Base-by-base conservation (phyloP, 2,888 invertebrate species). In the Tiliacea aurago region DNA sequence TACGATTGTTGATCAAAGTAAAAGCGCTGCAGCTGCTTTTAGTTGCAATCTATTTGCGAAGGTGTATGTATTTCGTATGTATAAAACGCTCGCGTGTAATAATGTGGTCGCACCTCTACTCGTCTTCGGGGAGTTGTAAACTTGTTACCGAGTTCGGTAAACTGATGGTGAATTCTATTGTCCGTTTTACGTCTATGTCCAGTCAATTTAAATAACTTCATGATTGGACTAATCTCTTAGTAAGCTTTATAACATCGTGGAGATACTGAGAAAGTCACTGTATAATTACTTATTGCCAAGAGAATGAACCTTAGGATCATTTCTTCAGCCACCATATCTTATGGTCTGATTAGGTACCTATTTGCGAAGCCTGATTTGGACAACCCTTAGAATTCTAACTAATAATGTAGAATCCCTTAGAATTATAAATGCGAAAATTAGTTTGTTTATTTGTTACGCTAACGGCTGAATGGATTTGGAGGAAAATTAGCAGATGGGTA, bases 131-230 rank as follows among this genome's bases (percentile, higher is more conserved):
- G 80, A 91, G 84, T 89, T 87, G 86, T 90, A 84, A 91, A 90
- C 88, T 91, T 87, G 90, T 90, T 87, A 87, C 81, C 15, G 76
- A 88, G 87, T 91, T 90, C 79, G 74, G 77, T 74, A 86, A 87
- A 89, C 86, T 87, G 86, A 80, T 73, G 84, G 55, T 53, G 75
- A 75, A 69, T 84, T 66, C 70, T 71, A 80, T 84, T 80, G 81
- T 84, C 70, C 81, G 78, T 79, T 87, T 84, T 84, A 85, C 80
- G 78, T 88, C 84, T 83, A 81, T 86, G 86, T 86, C 84, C 81
- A 86, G 86, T 86, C 77, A 53, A 68, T 80, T 75, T 65, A 55
- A 68, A 76, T 76, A 65, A 80, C 45, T 69, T 62, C 43, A 55
- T 55, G 58, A 64, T 55, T 62, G 15, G n/a, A 37, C 59, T 79